Conservation (phyloP, 2,113 vertebrate species). For the Budorcas taxicolor region DNA sequence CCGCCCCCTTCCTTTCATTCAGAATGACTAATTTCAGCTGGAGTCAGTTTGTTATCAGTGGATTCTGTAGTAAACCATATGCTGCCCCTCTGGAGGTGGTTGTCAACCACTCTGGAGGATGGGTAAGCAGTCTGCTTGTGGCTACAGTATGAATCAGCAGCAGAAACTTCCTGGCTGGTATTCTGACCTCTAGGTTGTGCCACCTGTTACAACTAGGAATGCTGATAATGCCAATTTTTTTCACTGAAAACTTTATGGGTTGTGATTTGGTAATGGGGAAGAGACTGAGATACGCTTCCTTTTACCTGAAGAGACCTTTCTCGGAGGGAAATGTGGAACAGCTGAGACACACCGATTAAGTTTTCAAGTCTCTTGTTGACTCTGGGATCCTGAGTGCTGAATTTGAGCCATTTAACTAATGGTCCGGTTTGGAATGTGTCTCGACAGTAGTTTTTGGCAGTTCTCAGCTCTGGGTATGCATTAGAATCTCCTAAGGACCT, state of each 20-base stretch:
- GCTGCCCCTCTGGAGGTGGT: constrained; percentile 20
- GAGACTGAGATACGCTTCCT: neutral
- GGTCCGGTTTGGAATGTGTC: neutral
- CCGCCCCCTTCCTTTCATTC: constrained; percentile 28
- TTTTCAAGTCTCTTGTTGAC: constrained; percentile 13
- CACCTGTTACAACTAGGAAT: constrained; percentile 48
- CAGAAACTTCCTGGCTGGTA: constrained; percentile 43
- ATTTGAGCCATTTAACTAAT: constrained; percentile 17
- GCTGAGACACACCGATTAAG: neutral
- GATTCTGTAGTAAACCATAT: constrained; percentile 16
- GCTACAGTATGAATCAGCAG: constrained; percentile 59
- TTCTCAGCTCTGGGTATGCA: neutral
- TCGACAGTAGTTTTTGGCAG: neutral
- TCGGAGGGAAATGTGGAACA: neutral
- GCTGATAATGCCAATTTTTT: neutral
- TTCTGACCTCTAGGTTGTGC: constrained; percentile 34
- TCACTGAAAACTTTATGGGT: neutral
- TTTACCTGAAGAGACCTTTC: neutral
- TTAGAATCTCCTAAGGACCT: neutral
- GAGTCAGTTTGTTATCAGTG: constrained; percentile 37
- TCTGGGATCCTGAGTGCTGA: neutral
- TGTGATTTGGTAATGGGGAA: neutral
- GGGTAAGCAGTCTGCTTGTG: constrained; percentile 51
- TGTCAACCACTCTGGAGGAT: neutral
- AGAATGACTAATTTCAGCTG: constrained; percentile 46